These are phyloP conservation scores for Drosophila pseudotalamancana DNA, from an alignment of 2,888 invertebrate species.

Conservation along the genomic window DNA sequence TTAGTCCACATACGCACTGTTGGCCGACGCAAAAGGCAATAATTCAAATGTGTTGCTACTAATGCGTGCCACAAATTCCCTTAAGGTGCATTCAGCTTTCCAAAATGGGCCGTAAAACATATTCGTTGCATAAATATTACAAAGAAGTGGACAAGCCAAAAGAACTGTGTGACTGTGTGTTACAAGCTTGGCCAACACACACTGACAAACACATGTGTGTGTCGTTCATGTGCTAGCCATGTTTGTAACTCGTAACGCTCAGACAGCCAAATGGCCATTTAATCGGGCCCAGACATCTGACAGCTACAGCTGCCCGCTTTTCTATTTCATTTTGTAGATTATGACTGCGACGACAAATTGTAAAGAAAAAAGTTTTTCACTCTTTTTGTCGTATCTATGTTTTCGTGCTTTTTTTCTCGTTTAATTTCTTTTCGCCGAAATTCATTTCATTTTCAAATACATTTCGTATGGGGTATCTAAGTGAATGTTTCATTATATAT, in stretches of 20 bases:
- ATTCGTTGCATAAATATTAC: constrained; percentile 24
- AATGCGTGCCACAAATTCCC: constrained; percentile 59
- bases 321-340: constrained; percentile 3
- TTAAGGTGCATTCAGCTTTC: constrained; percentile 48
- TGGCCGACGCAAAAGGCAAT: constrained; percentile 14
- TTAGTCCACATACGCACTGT: constrained; percentile 28
- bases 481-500: constrained; percentile 1
- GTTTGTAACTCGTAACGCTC: constrained; percentile 14
- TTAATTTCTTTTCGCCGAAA: constrained; percentile 13
- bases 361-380: constrained; percentile 26
- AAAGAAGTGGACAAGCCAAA: constrained; percentile 7
- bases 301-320: neutral
- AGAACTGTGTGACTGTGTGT: neutral
- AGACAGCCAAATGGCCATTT: constrained; percentile 22
- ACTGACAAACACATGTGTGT: neutral
- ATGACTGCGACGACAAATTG: constrained; percentile 30
- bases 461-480: constrained; percentile 16
- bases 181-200: neutral
- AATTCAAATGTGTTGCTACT: constrained; percentile 56
- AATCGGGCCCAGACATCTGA: neutral
- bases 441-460: constrained; percentile 32
- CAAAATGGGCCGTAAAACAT: constrained; percentile 57
- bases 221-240: constrained; percentile 11
- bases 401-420: too few relatives aligned
- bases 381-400: constrained; percentile 15